Evolutionary conservation across 1,140 invertebrate genomes (phyloP).

Genomic region (Neotoxoptera formosana): DNA sequence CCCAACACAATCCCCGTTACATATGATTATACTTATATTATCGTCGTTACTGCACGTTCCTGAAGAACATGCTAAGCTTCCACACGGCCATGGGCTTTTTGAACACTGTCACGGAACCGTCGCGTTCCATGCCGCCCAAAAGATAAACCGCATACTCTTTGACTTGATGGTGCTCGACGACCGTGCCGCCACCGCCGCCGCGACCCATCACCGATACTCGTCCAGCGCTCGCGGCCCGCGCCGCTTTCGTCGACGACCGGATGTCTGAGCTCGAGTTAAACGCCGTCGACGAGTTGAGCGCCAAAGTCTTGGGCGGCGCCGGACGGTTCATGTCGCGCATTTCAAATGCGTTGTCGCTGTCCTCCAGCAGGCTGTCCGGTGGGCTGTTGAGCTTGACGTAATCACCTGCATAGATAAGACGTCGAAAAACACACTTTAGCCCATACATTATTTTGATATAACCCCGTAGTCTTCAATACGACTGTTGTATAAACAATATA

Average conservation of each 20-base stretch:
- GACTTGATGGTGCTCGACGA: constrained; percentile 59
- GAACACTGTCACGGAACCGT: constrained; percentile 72
- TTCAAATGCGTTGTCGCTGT: constrained; percentile 61
- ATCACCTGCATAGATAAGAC: constrained; percentile 9
- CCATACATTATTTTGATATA: background rate
- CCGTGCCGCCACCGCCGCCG: constrained; percentile 56
- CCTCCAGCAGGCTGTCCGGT: constrained; percentile 63
- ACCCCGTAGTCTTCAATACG: no score
- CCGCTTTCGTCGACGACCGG: background rate
- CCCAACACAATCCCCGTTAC: background rate
- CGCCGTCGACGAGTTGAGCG: constrained; percentile 60
- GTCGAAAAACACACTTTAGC: background rate
- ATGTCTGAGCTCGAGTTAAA: constrained; percentile 43
- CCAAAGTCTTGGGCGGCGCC: constrained; percentile 64
- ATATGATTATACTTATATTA: background rate
- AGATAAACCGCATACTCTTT: constrained; percentile 72
- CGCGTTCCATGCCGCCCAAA: constrained; percentile 72
- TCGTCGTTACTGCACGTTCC: constrained; percentile 58
- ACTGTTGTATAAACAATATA: no score
- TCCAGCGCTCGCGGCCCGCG: constrained; percentile 28
- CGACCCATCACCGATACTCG: constrained; percentile 57
- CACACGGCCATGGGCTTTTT: constrained; percentile 73
- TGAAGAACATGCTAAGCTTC: constrained; percentile 69
- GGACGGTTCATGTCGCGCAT: constrained; percentile 62
- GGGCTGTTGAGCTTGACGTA: constrained; percentile 62